Evolutionary conservation across 1,140 invertebrate genomes (phyloP), one percentile per base, ranked within the genome.

Genomic region (Drosophila bocki): DNA sequence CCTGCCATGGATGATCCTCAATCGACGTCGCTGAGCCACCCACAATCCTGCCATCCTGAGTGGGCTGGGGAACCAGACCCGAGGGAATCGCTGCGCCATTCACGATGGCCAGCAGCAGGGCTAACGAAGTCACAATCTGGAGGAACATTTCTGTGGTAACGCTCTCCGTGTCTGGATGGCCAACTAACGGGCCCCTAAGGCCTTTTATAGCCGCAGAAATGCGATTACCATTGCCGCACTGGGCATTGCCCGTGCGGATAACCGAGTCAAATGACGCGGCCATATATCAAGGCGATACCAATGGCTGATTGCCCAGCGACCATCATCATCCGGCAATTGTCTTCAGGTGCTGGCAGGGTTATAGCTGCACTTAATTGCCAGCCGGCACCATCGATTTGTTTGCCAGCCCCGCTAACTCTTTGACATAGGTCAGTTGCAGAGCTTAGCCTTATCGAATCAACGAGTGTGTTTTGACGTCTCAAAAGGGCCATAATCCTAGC

Each of bases 21-120:
- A 91, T 83, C 0, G 75, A 56, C 7, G 77, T 71, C 1, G 51
- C 33, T 1, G 39, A 47, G 7, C 90, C 90, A 1, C 85, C 91
- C 15, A 91, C 90, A 62, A 91, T 91, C 37, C 82, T 75, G 26
- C 85, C 85, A 56, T 63, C 68, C 32, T 51, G 53, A 5, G 54
- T 45, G 2, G 19, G 7, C 44, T 63, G 57, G 0, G 57, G 67
- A 11, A 47, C 12, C 26, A 80, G 12, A 32, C 78, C 82, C 19
- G 41, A 7, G 35, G 91, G 79, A 8, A 68, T 35, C 15, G 59
- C 45, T 3, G 75, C 79, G 11, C 60, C 68, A 22, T 57, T 41
- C 2, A 65, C 54, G 12, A 48, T 17, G 35, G 72, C 60, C 61
- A 79, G 33, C 9, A 61, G 33, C 8, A 61, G 12, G 48, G 41